Percentiles rank a stretch among this genome's conserved stretches.
These are phyloP conservation scores for Cygnus atratus DNA, from an alignment of 2,113 vertebrate species.

Conservation along the genomic window DNA sequence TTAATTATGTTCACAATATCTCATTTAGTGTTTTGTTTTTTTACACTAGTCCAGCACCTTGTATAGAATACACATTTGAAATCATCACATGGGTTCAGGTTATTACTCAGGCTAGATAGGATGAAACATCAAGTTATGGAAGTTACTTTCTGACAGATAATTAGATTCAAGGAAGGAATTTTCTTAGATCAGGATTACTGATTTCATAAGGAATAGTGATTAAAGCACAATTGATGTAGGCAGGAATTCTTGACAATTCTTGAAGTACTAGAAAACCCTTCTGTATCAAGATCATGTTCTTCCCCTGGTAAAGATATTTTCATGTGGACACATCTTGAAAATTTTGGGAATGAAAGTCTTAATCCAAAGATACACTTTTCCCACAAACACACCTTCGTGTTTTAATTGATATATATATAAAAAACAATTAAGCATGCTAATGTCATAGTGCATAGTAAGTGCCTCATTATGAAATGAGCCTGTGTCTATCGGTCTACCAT, in stretches of 20 bases:
- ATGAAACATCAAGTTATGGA: background rate
- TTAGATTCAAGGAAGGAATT: slow-evolving; percentile 14
- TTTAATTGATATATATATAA: background rate
- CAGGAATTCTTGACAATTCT: background rate
- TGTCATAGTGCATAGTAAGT: background rate
- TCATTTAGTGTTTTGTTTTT: background rate
- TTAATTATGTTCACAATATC: background rate
- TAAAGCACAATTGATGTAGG: background rate
- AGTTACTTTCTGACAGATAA: slow-evolving; percentile 12
- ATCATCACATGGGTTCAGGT: background rate
- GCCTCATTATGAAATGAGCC: background rate
- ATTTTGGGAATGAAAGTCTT: background rate
- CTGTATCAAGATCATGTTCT: background rate
- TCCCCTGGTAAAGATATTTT: background rate
- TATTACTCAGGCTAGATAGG: background rate
- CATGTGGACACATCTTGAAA: background rate
- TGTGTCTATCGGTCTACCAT: background rate
- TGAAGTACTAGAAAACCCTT: background rate
- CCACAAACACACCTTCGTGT: background rate
- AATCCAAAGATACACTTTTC: background rate
- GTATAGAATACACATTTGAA: background rate
- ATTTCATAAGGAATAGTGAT: slow-evolving; percentile 22
- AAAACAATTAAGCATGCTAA: background rate
- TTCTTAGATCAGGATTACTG: slow-evolving; percentile 5
- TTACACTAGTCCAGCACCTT: background rate